Base-by-base conservation (phyloP, 2,797 vertebrate genomes). In the Leuciscus waleckii region DNA sequence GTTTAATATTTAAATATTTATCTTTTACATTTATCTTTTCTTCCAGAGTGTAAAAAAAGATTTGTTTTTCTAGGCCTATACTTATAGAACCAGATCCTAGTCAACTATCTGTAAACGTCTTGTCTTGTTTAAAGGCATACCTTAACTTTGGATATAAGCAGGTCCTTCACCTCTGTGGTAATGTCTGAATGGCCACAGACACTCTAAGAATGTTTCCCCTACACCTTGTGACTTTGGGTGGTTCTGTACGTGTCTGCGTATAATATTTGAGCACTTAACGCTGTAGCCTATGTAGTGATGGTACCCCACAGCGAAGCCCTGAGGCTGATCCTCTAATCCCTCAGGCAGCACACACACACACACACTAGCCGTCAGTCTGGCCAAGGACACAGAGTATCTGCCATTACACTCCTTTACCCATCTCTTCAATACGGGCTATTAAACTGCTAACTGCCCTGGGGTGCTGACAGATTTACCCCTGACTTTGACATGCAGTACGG, bases 281-380 rank as follows among this genome's bases (percentile, higher is more conserved):
- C 41, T 37, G 13, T 35, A 35, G 32, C 35, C 35, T 35, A 8
- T 29, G 51, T 58, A 79, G 54, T 71, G 16, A 63, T 5, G 19
- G 21, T 43, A 71, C 76, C 67, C 65, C 39, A 39, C 26, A 71
- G 67, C 4, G 23, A 85, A 79, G 68, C 26, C 76, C 68, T 63
- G 54, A 46, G 76, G 83, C 39, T 70, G 67, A 79, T 79, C 26
- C 56, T 79, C 67, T 85, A 79, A 79, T 54, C 76, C 67, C 68
- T 49, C 65, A 79, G 54, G 83, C 65, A 35, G 35, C 35, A 35
- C 4, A 35, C 37, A 71, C 3, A 79, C 67, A 13, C n/a, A 1
- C 14, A 32, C 10, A 3, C 71, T 21, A 84, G 51, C 39, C 26
- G 70, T 43, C 7, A 46, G 17, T 61, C 51, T 61, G 65, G 69